phyloP scores from a whole-genome alignment of 1,140 invertebrate genomes.

The Amyelois transitella region DNA sequence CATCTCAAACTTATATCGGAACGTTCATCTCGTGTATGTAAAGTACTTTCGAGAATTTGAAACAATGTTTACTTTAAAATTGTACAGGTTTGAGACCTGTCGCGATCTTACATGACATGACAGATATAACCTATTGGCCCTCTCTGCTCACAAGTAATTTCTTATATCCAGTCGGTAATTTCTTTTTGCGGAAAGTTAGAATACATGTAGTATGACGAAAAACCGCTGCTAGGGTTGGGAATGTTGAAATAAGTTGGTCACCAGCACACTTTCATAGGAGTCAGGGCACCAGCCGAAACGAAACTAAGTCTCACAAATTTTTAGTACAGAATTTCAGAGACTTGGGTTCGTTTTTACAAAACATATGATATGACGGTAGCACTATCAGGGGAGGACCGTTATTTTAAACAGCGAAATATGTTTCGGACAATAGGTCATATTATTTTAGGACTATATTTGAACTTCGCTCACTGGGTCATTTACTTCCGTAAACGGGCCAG shows the following conservation, averaged over 20 bases:
- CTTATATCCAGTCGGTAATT: background rate
- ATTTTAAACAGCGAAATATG: too few relatives aligned
- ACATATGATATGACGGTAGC: background rate
- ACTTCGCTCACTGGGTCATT: too few relatives aligned
- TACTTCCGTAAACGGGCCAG: too few relatives aligned
- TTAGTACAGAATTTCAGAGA: too few relatives aligned
- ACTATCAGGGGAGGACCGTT: background rate
- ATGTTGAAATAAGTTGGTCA: background rate
- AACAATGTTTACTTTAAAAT: background rate
- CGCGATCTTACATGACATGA: background rate
- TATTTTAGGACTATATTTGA: too few relatives aligned
- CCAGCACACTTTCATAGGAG: background rate
- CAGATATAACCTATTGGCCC: background rate
- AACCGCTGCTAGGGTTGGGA: background rate
- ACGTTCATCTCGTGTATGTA: background rate
- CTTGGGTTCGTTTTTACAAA: background rate
- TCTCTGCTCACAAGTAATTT: background rate
- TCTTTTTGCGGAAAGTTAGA: background rate
- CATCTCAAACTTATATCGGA: constrained; percentile 2
- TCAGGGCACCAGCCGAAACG: background rate
- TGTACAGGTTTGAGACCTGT: background rate
- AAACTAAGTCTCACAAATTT: background rate
- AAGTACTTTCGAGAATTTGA: background rate
- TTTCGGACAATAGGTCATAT: too few relatives aligned
- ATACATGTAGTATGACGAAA: background rate